Evolutionary conservation across 2,113 vertebrate species (phyloP).

Genomic region (Synodontis membranacea): DNA sequence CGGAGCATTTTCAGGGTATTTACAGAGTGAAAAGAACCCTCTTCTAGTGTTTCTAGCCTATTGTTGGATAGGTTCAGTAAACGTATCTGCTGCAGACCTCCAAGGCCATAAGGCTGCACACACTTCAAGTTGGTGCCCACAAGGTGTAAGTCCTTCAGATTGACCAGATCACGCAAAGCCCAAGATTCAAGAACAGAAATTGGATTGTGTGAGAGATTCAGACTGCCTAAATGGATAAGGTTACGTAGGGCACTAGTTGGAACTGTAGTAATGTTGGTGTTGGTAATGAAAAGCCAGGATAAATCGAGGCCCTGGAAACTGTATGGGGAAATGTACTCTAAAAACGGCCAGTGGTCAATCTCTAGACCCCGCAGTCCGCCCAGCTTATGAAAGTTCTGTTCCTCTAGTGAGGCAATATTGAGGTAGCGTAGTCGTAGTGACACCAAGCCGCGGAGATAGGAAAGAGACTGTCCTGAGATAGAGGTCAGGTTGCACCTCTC

Average conservation of each 20-base stretch:
- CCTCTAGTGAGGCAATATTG: slow-evolving; percentile 82
- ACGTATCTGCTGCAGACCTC: slow-evolving; percentile 87
- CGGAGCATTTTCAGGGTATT: slow-evolving; percentile 90
- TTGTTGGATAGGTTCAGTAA: slow-evolving; percentile 93
- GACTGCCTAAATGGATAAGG: slow-evolving; percentile 85
- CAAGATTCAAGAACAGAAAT: slow-evolving; percentile 89
- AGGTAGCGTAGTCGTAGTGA: slow-evolving; percentile 88
- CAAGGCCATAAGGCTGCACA: slow-evolving; percentile 87
- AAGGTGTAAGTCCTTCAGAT: slow-evolving; percentile 92
- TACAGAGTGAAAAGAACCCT: slow-evolving; percentile 89
- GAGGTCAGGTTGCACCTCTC: slow-evolving; percentile 95
- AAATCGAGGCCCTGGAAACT: slow-evolving; percentile 92
- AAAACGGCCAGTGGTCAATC: slow-evolving; percentile 90
- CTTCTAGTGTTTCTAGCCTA: slow-evolving; percentile 86
- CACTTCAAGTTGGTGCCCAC: slow-evolving; percentile 81
- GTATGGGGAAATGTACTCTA: slow-evolving; percentile 86
- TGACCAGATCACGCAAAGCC: slow-evolving; percentile 86
- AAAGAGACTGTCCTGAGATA: slow-evolving; percentile 87
- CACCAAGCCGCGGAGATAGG: slow-evolving; percentile 86
- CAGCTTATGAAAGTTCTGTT: slow-evolving; percentile 88
- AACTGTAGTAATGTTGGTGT: slow-evolving; percentile 93
- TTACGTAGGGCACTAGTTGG: slow-evolving; percentile 86
- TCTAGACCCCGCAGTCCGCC: slow-evolving; percentile 84
- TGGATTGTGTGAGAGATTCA: slow-evolving; percentile 94
- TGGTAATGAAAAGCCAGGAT: slow-evolving; percentile 90